Evolutionary conservation across 2,797 vertebrate species (phyloP).

Genomic region (Enteromius mattozi): DNA sequence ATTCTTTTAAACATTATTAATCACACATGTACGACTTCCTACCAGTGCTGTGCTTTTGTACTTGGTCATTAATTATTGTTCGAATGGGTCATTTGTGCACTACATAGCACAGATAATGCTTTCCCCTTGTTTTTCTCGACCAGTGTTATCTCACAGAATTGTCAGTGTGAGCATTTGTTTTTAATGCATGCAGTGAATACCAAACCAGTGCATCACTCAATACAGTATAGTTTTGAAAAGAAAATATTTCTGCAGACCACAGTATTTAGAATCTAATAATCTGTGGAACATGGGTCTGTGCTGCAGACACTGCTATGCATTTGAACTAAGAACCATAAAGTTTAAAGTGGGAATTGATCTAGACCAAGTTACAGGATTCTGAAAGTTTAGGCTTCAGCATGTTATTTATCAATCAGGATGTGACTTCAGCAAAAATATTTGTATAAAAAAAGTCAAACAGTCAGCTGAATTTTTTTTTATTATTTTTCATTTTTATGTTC

Average conservation of each 20-base stretch:
- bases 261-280: background rate
- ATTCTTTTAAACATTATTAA: conserved; percentile 39
- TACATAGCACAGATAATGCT: background rate
- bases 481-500: background rate
- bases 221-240: background rate
- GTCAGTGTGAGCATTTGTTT: background rate
- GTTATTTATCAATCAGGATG: background rate
- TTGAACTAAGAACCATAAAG: background rate
- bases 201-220: background rate
- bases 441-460: too few species aligned
- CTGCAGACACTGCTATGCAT: background rate
- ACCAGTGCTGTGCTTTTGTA: conserved; percentile 16
- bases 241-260: background rate
- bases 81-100: background rate
- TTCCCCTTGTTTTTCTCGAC: background rate
- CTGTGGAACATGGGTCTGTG: background rate
- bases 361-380: background rate
- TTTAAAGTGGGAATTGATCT: background rate
- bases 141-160: background rate
- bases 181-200: background rate
- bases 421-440: background rate
- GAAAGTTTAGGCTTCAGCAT: background rate
- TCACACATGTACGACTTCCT: conserved; percentile 1
- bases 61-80: conserved; percentile 3
- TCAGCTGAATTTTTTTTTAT: background rate